phyloP scores from a whole-genome alignment of 2,113 vertebrate genomes.

The Sisor rabdophorus region DNA sequence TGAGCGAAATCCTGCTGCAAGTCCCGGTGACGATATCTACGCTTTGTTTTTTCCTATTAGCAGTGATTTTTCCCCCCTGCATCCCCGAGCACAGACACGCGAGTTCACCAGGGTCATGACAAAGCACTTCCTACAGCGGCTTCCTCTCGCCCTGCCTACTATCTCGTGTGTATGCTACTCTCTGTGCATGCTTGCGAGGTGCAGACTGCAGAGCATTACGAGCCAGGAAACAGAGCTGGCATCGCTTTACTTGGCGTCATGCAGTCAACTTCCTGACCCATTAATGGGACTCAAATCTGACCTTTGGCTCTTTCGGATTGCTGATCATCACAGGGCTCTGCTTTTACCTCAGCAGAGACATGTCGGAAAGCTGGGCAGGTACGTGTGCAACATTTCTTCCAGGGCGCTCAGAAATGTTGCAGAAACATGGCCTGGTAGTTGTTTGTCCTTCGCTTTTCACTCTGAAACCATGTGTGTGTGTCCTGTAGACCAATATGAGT shows the following conservation, averaged over 20 bases:
- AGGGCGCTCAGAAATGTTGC: neutral
- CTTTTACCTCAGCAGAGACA: slow-evolving; percentile 41
- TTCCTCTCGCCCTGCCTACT: slow-evolving; percentile 8
- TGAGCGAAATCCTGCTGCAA: slow-evolving; percentile 65
- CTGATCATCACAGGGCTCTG: slow-evolving; percentile 74
- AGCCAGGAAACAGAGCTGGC: slow-evolving; percentile 9
- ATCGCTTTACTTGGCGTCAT: slow-evolving; percentile 61
- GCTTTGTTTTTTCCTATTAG: slow-evolving; percentile 59
- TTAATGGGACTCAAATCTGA: slow-evolving; percentile 68
- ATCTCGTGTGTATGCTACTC: neutral
- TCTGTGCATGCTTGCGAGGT: slow-evolving; percentile 4
- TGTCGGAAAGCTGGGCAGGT: neutral
- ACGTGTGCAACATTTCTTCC: neutral
- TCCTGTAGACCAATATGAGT: slow-evolving; percentile 12
- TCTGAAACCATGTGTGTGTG: neutral
- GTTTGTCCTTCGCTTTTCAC: slow-evolving; percentile 7
- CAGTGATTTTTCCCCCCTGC: slow-evolving; percentile 63
- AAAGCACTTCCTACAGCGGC: slow-evolving; percentile 24
- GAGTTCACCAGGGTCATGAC: slow-evolving; percentile 20
- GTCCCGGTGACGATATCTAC: slow-evolving; percentile 65
- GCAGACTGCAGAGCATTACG: slow-evolving; percentile 19
- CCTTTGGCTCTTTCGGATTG: slow-evolving; percentile 75
- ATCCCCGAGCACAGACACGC: slow-evolving; percentile 41
- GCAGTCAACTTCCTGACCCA: slow-evolving; percentile 71
- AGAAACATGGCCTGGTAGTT: neutral